Evolutionary conservation across 1,140 invertebrate genomes (phyloP), one percentile per base, ranked within the genome.

Genomic region (Coenobita brevimanus): DNA sequence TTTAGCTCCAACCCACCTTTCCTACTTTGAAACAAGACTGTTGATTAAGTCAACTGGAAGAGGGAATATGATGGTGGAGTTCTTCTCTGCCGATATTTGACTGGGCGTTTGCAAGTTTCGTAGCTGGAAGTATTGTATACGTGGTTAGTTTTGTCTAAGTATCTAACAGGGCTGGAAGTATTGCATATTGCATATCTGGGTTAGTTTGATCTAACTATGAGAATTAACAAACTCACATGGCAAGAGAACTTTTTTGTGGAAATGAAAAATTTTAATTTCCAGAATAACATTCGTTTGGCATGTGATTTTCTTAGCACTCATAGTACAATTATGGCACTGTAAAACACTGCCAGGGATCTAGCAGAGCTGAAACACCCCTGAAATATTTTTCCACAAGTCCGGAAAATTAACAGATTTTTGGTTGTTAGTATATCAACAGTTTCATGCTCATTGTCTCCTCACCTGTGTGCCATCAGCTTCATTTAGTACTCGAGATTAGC

Each of bases 51-150:
- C 84, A 87, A 87, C 80, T 87, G 84, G 84, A 79, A 87, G 84
- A 87, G 84, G 84, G 84, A 87, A 87, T 79, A 87, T 87, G 84
- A 87, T 87, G 75, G 84, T 87, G 57, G 84, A 87, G 67, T 87
- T 87, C 84, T 87, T 87, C 84, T 87, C 84, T 80, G 84, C 84
- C 15, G 84, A 87, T 87, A 87, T 87, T 87, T 87, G 84, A 87
- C 84, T 87, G 84, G 80, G 84, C 60, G 84, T 87, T 87, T 87
- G 84, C 84, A 87, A 87, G 84, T 87, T 79, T 57, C 84, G 84
- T 57, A 87, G 84, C 84, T 87, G 84, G 84, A 87, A 87, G 71
- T 87, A 87, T 80, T 27, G 73, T 87, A 80, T 87, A 64, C 76
- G 57, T 73, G 75, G 76, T 87, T 87, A 87, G 84, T 87, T 69